phyloP scores from a whole-genome alignment of 2,113 vertebrate species.

The Apteryx mantelli region DNA sequence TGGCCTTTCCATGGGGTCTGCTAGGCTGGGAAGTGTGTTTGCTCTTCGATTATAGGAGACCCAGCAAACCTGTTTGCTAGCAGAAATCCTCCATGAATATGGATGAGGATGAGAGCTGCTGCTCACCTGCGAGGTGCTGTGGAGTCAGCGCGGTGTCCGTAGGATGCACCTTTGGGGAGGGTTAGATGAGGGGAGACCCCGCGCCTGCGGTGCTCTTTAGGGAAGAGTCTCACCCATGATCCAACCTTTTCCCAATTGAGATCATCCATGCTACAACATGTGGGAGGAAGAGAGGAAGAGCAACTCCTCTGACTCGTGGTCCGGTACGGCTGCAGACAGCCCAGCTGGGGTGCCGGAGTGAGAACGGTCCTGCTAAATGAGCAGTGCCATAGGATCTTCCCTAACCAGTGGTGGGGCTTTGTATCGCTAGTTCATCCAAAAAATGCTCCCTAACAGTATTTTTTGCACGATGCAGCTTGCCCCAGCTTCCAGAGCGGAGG shows the following conservation, averaged over 20 bases:
- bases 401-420: not conserved
- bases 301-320: not conserved
- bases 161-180: not conserved
- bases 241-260: not conserved
- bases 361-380: not conserved
- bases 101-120: not conserved
- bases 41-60: constrained; percentile 2
- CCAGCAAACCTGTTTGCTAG: not conserved
- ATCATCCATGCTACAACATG: not conserved
- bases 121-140: not conserved
- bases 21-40: constrained; percentile 4
- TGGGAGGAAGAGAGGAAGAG: not conserved
- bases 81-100: not conserved
- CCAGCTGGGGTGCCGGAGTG: not conserved
- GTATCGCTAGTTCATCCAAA: not conserved
- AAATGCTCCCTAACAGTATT: no score
- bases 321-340: not conserved
- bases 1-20: not conserved
- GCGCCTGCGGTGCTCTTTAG: not conserved
- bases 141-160: not conserved
- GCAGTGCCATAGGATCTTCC: not conserved
- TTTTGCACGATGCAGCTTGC: no score
- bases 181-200: not conserved
- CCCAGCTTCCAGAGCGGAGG: no score
- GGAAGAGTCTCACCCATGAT: not conserved